A percentile compares a stretch with the other conserved stretches of the same genome.
phyloP scores from a whole-genome alignment of 2,113 vertebrate genomes.

The Embiotoca jacksoni region DNA sequence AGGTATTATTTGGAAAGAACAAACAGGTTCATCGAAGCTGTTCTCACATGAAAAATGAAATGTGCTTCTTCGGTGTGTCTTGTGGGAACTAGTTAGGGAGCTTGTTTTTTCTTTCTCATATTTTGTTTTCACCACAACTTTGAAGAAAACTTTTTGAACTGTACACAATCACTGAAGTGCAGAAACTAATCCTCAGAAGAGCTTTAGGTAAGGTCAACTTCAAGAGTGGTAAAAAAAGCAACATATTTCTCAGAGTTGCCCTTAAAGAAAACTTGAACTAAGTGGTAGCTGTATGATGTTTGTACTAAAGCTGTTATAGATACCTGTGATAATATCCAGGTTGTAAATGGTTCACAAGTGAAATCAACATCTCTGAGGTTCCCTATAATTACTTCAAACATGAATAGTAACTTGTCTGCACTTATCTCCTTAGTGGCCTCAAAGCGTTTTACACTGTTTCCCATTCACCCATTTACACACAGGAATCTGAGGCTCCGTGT shows the following conservation, averaged over 20 bases:
- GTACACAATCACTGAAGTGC: not conserved
- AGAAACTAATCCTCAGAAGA: not conserved
- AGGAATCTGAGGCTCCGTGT: too few species aligned
- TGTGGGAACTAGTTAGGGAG: slow-evolving; percentile 23
- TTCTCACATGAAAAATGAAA: slow-evolving; percentile 14
- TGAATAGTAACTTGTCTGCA: too few species aligned
- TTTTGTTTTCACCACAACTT: slow-evolving; percentile 26
- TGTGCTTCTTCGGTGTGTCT: not conserved
- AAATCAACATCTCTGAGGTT: too few species aligned
- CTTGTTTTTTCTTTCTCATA: not conserved
- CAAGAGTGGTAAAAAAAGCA: not conserved
- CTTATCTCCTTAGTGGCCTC: too few species aligned
- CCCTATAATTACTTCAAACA: too few species aligned
- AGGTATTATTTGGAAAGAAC: slow-evolving; percentile 1
- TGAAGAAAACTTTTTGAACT: slow-evolving; percentile 3
- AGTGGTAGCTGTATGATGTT: too few species aligned
- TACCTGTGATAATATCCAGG: too few species aligned
- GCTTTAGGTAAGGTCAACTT: not conserved
- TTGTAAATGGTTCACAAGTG: too few species aligned
- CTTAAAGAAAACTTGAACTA: too few species aligned
- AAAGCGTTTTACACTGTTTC: too few species aligned
- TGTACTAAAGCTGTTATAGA: too few species aligned
- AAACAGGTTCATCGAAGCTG: slow-evolving; percentile 17
- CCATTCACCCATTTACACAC: too few species aligned
- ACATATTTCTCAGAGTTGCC: not conserved